Evolutionary conservation across 2,113 vertebrate species (phyloP).

Genomic region (Archilochus colubris): DNA sequence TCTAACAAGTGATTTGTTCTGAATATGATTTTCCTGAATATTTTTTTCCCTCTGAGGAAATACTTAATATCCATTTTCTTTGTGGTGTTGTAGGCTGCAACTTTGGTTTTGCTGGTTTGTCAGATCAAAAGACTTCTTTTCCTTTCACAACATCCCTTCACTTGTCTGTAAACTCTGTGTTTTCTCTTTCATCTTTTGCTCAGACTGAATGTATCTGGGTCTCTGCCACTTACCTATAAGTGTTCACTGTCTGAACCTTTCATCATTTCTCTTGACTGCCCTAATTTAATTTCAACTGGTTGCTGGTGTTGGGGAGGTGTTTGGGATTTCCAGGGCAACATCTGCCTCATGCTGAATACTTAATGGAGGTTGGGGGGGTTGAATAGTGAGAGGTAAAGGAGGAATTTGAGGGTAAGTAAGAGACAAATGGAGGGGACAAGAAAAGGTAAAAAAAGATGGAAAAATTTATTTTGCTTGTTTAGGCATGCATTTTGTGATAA

Average conservation of each 20-base stretch:
- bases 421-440: neutral
- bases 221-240: neutral
- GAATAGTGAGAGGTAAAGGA: neutral
- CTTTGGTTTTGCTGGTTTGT: neutral
- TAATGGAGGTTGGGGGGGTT: rapidly evolving
- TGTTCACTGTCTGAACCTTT: neutral
- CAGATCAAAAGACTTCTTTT: neutral
- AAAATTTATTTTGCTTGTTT: neutral
- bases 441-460: neutral
- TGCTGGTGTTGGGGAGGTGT: neutral
- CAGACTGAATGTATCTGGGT: neutral
- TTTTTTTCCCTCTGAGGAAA: neutral
- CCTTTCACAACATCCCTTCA: neutral
- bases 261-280: neutral
- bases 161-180: neutral
- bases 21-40: neutral
- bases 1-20: neutral
- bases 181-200: neutral
- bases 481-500: neutral
- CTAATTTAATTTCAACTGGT: neutral
- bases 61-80: neutral
- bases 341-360: neutral
- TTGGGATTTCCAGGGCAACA: neutral
- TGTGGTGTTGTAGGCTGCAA: neutral
- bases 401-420: neutral